Conservation (phyloP, 2,888 invertebrate genomes). For the Syritta pipiens region DNA sequence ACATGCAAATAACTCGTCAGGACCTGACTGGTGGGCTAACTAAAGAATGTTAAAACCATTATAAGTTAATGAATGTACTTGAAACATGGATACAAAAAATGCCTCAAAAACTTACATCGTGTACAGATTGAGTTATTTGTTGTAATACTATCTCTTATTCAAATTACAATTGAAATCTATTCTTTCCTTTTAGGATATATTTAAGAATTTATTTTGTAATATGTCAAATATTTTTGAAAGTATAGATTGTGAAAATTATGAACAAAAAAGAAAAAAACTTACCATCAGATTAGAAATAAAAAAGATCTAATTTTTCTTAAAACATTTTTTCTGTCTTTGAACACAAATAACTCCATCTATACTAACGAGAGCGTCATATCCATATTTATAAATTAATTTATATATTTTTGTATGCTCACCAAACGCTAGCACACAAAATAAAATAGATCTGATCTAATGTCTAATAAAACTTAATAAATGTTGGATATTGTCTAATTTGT, state of each 20-base stretch:
- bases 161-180: neutral
- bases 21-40: slow-evolving; percentile 65
- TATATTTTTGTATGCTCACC: slow-evolving; percentile 32
- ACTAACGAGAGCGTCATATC: slow-evolving; percentile 5
- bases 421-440: slow-evolving; percentile 29
- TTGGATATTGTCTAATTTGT: slow-evolving; percentile 34
- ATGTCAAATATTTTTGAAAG: slow-evolving; percentile 9
- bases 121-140: slow-evolving; percentile 38
- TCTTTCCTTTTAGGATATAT: neutral
- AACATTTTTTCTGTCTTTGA: neutral
- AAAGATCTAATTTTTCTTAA: slow-evolving; percentile 4
- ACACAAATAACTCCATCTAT: slow-evolving; percentile 22
- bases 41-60: slow-evolving; percentile 30
- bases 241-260: slow-evolving; percentile 1
- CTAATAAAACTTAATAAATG: slow-evolving; percentile 44
- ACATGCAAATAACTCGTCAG: slow-evolving; percentile 54
- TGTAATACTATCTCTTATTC: slow-evolving; percentile 13
- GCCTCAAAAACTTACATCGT: slow-evolving; percentile 27
- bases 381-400: slow-evolving; percentile 30
- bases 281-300: neutral
- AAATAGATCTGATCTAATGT: slow-evolving; percentile 29
- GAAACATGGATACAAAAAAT: slow-evolving; percentile 32
- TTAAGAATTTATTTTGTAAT: slow-evolving; percentile 15
- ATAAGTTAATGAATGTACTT: slow-evolving; percentile 44
- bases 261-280: neutral